Conservation (phyloP, 92 coral and sea anemone genomes). For the Epizoanthus fatuus region DNA sequence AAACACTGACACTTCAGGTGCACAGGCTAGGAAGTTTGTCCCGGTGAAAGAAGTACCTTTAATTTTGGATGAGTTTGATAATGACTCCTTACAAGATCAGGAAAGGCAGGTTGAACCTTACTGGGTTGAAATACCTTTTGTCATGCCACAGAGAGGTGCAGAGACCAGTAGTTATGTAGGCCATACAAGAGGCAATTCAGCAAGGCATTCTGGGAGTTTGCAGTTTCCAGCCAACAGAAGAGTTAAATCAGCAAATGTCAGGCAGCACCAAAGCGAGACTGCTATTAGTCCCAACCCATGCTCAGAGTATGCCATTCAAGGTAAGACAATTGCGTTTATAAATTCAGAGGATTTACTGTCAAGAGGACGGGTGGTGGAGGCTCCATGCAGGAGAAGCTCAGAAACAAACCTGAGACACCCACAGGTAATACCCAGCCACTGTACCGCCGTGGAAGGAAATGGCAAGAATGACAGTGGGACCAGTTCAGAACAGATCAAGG, state of each 20-base stretch:
- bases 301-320: constrained; percentile 66
- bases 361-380: constrained; percentile 29
- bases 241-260: constrained; percentile 62
- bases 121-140: constrained; percentile 85
- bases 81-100: neutral
- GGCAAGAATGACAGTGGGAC: too few species aligned
- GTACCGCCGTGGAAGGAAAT: too few species aligned
- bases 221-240: constrained; percentile 15
- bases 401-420: neutral
- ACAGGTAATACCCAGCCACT: too few species aligned
- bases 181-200: constrained; percentile 18
- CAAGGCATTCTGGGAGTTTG: constrained; percentile 29
- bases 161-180: constrained; percentile 9
- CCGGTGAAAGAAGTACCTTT: constrained; percentile 28
- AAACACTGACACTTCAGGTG: neutral
- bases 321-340: constrained; percentile 77
- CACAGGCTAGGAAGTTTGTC: neutral
- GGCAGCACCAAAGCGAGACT: constrained; percentile 62
- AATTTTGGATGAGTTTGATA: neutral
- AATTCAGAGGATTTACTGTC: constrained; percentile 77
- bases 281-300: neutral
- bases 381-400: constrained; percentile 14
- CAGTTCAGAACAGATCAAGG: too few species aligned
- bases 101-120: constrained; percentile 51
- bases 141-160: constrained; percentile 29